These are phyloP conservation scores for Drosophila lutescens DNA, from an alignment of 2,888 invertebrate genomes.

Conservation along the genomic window DNA sequence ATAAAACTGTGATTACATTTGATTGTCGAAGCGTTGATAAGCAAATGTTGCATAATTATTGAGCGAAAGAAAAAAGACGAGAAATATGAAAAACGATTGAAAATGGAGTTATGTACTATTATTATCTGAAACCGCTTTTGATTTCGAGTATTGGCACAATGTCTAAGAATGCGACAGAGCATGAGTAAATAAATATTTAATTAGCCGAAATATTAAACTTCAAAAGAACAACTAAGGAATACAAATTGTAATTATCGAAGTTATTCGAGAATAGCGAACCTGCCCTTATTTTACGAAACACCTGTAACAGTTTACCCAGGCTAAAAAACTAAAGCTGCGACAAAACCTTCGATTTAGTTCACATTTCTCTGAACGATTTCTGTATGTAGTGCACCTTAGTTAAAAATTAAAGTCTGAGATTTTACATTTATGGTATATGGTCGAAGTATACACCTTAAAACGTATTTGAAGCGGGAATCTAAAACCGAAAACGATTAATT, in stretches of 20 bases:
- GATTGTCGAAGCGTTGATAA: slow-evolving; percentile 71
- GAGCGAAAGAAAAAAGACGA: slow-evolving; percentile 42
- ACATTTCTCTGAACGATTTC: slow-evolving; percentile 53
- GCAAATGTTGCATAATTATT: slow-evolving; percentile 68
- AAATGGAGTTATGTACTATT: slow-evolving; percentile 37
- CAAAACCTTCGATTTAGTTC: slow-evolving; percentile 49
- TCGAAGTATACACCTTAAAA: slow-evolving; percentile 62
- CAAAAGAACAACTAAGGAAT: slow-evolving; percentile 65
- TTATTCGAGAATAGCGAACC: slow-evolving; percentile 59
- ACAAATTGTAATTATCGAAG: slow-evolving; percentile 55
- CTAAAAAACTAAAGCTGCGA: too few relatives aligned
- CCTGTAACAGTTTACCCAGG: slow-evolving; percentile 21
- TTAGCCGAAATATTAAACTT: slow-evolving; percentile 77
- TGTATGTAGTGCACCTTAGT: slow-evolving; percentile 79
- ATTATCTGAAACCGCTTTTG: slow-evolving; percentile 58
- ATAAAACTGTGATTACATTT: slow-evolving; percentile 80
- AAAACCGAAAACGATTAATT: slow-evolving; percentile 53
- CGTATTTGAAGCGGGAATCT: slow-evolving; percentile 42
- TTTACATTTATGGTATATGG: slow-evolving; percentile 72
- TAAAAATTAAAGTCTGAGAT: slow-evolving; percentile 82
- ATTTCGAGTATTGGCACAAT: slow-evolving; percentile 55
- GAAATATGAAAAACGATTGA: slow-evolving; percentile 36
- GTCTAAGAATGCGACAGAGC: slow-evolving; percentile 33
- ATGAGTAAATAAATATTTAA: slow-evolving; percentile 72
- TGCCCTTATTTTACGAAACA: slow-evolving; percentile 42